A percentile compares a stretch with the other conserved stretches of the same genome.
phyloP scores from a whole-genome alignment of 2,113 vertebrate genomes.

The Istiophorus platypterus region DNA sequence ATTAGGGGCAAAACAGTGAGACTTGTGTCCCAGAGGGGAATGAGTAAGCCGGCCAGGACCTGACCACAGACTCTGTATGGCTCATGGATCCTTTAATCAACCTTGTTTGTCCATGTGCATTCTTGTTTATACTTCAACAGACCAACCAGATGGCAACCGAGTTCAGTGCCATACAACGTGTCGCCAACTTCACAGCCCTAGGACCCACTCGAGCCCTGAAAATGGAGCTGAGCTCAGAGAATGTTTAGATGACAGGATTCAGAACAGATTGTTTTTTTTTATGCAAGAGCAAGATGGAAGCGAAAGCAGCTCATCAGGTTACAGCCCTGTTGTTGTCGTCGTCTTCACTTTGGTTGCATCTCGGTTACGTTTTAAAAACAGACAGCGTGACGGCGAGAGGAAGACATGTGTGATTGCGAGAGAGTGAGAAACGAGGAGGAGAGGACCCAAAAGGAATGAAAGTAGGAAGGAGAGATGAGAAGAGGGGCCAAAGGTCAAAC shows the following conservation, averaged over 20 bases:
- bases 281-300: neutral
- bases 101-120: slow-evolving; percentile 57
- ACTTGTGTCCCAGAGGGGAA: neutral
- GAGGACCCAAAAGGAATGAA: slow-evolving; percentile 68
- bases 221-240: slow-evolving; percentile 19
- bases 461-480: slow-evolving; percentile 77
- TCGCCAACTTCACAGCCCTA: neutral
- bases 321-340: slow-evolving; percentile 9
- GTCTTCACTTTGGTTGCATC: slow-evolving; percentile 22
- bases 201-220: neutral
- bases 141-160: slow-evolving; percentile 41
- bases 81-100: slow-evolving; percentile 49
- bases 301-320: neutral
- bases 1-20: neutral
- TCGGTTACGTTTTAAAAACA: slow-evolving; percentile 20
- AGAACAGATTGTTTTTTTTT: neutral
- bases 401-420: slow-evolving; percentile 27
- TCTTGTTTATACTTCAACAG: slow-evolving; percentile 64
- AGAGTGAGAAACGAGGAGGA: slow-evolving; percentile 68
- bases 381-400: neutral
- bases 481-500: slow-evolving; percentile 63
- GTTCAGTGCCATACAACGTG: slow-evolving; percentile 19
- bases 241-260: neutral
- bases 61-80: slow-evolving; percentile 52
- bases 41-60: slow-evolving; percentile 12